Percentiles rank a stretch among this genome's conserved stretches.
These are phyloP conservation scores for Ahaetulla prasina DNA, from an alignment of 2,113 vertebrate species.

Conservation along the genomic window DNA sequence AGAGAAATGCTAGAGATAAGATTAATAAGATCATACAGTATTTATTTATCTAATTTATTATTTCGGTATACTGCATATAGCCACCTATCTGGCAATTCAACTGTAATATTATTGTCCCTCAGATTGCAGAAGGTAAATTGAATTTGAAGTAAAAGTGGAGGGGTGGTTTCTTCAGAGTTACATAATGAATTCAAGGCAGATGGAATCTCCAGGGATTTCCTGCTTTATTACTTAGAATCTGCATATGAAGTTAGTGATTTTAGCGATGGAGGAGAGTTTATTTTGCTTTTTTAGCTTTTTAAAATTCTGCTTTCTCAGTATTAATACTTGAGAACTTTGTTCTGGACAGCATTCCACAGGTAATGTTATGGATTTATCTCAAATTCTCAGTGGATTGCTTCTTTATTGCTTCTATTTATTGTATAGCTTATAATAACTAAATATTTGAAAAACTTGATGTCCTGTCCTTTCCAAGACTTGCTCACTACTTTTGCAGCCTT, in stretches of 20 bases:
- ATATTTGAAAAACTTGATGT: slow-evolving; percentile 19
- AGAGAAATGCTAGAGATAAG: neutral
- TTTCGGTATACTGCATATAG: neutral
- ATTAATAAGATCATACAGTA: neutral
- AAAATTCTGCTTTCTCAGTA: neutral
- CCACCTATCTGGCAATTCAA: neutral
- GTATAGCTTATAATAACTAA: neutral
- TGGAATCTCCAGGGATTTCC: neutral
- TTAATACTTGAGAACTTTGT: neutral
- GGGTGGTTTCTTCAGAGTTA: neutral
- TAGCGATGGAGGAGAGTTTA: neutral
- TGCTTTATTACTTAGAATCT: neutral
- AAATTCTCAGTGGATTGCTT: neutral
- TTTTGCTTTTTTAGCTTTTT: neutral
- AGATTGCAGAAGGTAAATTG: neutral
- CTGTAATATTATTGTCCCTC: neutral
- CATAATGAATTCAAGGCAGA: neutral
- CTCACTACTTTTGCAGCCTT: slow-evolving; percentile 8
- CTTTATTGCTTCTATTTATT: slow-evolving; percentile 30
- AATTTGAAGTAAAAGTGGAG: neutral
- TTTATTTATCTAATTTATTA: neutral
- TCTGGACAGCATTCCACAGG: neutral
- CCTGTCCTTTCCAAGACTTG: slow-evolving; percentile 22
- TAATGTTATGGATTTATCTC: neutral
- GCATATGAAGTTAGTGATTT: neutral